These are phyloP conservation scores for Linnaemya vulpina DNA, from an alignment of 2,888 invertebrate species.

Conservation along the genomic window DNA sequence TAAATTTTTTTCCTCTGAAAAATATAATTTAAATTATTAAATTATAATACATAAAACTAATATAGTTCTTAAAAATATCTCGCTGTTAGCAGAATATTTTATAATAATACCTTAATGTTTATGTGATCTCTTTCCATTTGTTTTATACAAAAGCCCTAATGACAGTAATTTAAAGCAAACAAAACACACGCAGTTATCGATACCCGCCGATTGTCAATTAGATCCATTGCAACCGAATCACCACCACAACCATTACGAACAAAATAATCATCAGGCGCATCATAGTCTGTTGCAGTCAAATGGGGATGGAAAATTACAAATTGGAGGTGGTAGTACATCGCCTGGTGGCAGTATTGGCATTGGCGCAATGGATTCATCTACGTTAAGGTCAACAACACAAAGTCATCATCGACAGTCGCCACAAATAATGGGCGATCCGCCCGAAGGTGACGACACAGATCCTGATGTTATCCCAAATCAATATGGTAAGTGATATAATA, in stretches of 20 bases:
- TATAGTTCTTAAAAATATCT: no score
- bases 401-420: conserved; percentile 83
- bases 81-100: no score
- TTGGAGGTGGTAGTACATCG: conserved; percentile 75
- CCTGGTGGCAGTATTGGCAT: conserved; percentile 72
- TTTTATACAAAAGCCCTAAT: conserved; percentile 78
- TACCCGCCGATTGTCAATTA: conserved; percentile 83
- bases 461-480: conserved; percentile 95
- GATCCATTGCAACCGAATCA: conserved; percentile 81
- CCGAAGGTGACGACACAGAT: conserved; percentile 87
- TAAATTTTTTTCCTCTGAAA: no score
- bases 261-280: conserved; percentile 80
- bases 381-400: conserved; percentile 78
- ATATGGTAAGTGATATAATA: conserved; percentile 87
- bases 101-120: background rate
- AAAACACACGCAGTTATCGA: conserved; percentile 83
- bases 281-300: conserved; percentile 81
- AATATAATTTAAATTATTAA: no score
- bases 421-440: conserved; percentile 81
- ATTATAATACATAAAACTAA: no score
- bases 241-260: conserved; percentile 77
- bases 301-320: conserved; percentile 80
- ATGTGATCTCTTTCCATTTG: background rate
- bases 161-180: conserved; percentile 83
- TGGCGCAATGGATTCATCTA: conserved; percentile 83